Base-by-base conservation (phyloP, 2,113 vertebrate genomes). In the Lepisosteus osseus region DNA sequence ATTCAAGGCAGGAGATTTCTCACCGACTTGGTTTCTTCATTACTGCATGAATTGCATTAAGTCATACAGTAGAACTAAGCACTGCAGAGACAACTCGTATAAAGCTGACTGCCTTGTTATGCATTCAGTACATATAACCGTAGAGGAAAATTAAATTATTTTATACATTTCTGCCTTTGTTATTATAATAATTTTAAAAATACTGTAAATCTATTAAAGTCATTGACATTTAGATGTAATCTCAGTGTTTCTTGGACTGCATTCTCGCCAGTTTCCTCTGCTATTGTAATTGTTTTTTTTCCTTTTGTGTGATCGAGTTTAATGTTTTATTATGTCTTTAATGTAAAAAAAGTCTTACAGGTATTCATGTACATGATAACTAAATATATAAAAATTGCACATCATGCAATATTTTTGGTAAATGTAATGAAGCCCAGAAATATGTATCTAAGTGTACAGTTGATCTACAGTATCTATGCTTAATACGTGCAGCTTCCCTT, bases 101-200 rank as follows among this genome's bases (percentile, higher is more conserved):
- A 75, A 69, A 69, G 71, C 84, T 68, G 11, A 83, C 77, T 77
- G 78, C 83, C 67, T 85, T 85, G 77, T 63, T 81, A 78, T 86
- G 81, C 84, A 85, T 74, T 76, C 81, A 77, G 81, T 81, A 70
- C 75, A 80, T 84, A 80, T 87, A 65, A 65, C 7, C 62, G 11
- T 87, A 86, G 86, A 78, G 88, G 87, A 86, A 90, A 84, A 94
- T 94, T 99, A 98, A 98, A 95, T 99, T 99, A 97, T 99, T 99
- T 97, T 94, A 94, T 94, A 94, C 93, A 93, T 85, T 86, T 88
- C 88, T 86, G 83, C 90, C 86, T 92, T 83, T 92, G 88, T 94
- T 90, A 92, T 91, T 75, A 93, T 89, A 94, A 92, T 92, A 90
- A 91, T 81, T 93, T 86, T 91, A 66, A 81, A 78, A 92, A 92